Evolutionary conservation across 2,113 vertebrate species (phyloP).

Genomic region (Sebastes fasciatus): DNA sequence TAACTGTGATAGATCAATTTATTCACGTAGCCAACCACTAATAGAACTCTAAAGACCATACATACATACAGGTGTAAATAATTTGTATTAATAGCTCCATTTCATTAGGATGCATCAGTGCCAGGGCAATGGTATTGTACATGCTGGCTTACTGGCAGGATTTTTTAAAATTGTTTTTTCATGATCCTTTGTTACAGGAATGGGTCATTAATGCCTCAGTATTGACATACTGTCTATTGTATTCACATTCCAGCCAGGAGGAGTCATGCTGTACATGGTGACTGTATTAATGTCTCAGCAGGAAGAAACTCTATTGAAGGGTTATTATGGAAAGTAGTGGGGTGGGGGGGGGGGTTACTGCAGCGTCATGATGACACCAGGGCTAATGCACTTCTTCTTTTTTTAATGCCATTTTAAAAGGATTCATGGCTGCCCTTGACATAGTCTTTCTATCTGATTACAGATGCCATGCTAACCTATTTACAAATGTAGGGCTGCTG

Average conservation of each 20-base stretch:
- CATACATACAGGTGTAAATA: neutral
- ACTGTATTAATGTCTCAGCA: constrained; percentile 16
- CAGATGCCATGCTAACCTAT: constrained; percentile 58
- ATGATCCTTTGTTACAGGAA: constrained; percentile 23
- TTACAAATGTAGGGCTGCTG: constrained; percentile 51
- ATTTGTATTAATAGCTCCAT: neutral
- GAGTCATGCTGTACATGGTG: constrained; percentile 6
- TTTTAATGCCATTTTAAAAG: neutral
- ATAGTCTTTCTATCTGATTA: constrained; percentile 41
- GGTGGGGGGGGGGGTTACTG: neutral
- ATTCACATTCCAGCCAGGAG: constrained; percentile 36
- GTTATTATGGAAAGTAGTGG: constrained; percentile 5
- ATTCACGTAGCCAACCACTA: neutral
- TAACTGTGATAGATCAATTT: neutral
- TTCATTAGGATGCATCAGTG: neutral
- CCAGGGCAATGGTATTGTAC: neutral
- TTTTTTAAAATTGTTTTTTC: neutral
- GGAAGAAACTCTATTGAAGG: neutral
- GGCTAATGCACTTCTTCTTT: constrained; percentile 6
- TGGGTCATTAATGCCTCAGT: constrained; percentile 8
- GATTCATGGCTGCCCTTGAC: constrained; percentile 13
- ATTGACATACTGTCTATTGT: neutral
- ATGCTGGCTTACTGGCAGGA: constrained; percentile 1
- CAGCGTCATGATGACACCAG: constrained; percentile 17
- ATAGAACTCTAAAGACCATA: neutral